Evolutionary conservation across 2,888 invertebrate genomes (phyloP), one percentile per base, ranked within the genome.

Genomic region (Caenorhabditis doughertyi): DNA sequence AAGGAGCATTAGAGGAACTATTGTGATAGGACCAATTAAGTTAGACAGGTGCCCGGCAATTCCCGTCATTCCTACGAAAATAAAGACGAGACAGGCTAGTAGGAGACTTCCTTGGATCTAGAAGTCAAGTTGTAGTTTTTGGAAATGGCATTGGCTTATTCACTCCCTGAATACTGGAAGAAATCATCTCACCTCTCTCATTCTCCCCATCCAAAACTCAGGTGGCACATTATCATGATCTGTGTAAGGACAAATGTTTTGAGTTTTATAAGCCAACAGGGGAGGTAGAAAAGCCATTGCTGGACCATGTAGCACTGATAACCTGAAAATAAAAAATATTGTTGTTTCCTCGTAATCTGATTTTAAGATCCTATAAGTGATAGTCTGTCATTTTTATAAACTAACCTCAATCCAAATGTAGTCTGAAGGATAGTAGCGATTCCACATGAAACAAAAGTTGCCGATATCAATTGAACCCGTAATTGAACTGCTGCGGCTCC

Each of bases 231-330:
- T 49, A 53, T 87, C 88, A 71, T 85, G 60, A 7, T 68, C 71
- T 3, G 76, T 79, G 13, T 81, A 81, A 8, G 79, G 73, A 67
- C 90, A 90, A 47, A 58, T 23, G 51, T 85, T 85, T 56, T 89
- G 70, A 18, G 81, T 56, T 29, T 83, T 81, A 53, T 89, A 89
- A 0, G 90, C 90, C 9, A 89, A 35, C 3, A 90, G 55, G 16
- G 90, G 89, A 7, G 90, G 90, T 13, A 91, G 73, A 49, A 90
- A 90, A 0, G 90, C 89, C 72, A 90, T 89, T 9, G 89, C 86
- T 0, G 90, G 88, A 8, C 90, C 90, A 60, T 90, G 90, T 5
- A 90, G 81, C 2, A 90, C 82, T 11, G 89, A 87, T 23, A 90
- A 68, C 27, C 90, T 89, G 77, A 25, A 85, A 84, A 0, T 47